Evolutionary conservation across 2,113 vertebrate genomes (phyloP), one percentile per base, ranked within the genome.

Genomic region (Etheostoma cragini): DNA sequence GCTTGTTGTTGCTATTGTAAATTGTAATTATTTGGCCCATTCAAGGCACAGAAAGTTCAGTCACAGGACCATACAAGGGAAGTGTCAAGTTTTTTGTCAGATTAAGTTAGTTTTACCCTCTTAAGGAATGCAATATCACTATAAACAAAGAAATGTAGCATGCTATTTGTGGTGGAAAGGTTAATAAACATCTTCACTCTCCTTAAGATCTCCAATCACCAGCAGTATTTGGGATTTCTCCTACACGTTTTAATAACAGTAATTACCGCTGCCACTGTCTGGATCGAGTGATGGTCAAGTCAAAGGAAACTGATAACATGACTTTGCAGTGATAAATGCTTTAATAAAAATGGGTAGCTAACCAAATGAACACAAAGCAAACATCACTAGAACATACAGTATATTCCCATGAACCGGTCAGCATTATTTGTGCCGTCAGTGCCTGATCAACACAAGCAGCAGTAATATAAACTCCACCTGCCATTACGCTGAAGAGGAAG

Each of bases 271-370:
- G 67, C 64, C 8, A 30, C 24, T 69, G 69, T 72, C 21, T 8
- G 47, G 73, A 61, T 21, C 12, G 69, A 80, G 35, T 22, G 67
- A 87, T 58, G 62, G 45, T 82, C 76, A 72, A 66, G 38, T 72
- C 52, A 80, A 70, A 85, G 60, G 75, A 38, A 80, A 78, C 16
- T 49, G 57, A 60, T 66, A 38, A 68, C 76, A 61, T 6, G 56
- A 76, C 72, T 86, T 54, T 56, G 52, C 70, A 69, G 72, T 60
- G 45, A 88, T 85, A 66, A 90, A 85, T 19, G 6, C 81, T 90
- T 90, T 89, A 91, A 88, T 91, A 64, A 78, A 85, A 84, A 78
- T 71, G 53, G 76, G 78, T 79, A 80, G 82, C 46, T 8, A 72
- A 82, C 16, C 68, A 67, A 71, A 60, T 30, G 14, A 75, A 54